Base-by-base conservation (phyloP, 2,888 invertebrate species). In the Spodoptera littoralis region DNA sequence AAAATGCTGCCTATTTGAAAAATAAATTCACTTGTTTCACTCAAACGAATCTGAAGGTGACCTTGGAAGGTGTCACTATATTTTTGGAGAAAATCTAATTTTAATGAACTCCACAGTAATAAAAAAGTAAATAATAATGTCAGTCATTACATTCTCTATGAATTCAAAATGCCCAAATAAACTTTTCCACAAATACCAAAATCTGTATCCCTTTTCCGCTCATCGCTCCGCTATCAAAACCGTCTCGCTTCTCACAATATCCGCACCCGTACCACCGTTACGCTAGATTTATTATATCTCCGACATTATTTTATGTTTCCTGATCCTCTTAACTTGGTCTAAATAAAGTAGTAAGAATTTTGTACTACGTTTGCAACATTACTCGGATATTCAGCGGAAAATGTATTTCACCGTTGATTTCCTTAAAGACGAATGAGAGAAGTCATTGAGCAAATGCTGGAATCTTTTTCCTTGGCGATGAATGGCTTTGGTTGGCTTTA, bases 401-500 rank as follows among this genome's bases (percentile, higher is more conserved):
- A 56, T 46, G 12, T 41, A 22, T 49, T 65, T 49, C 46, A 48
- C 42, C 52, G 50, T 11, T 27, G 46, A 36, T 47, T 66, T 61
- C 50, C 46, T 52, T 22, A 41, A 67, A 42, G 9, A 11, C 13
- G 46, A 11, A 44, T 41, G 22, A 27, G 50, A 44, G 36, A 24
- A 67, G n/a, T 47, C 46, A 61, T 54, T 22, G 27, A 67, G 54
- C 50, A 36, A 61, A 11, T 54, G 18, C 50, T 9, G 9, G 53
- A 66, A 54, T 9, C 27, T 22, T 50, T 60, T 60, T 22, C 42
- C 45, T 13, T 46, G 3, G n/a, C n/a, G 41, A 49, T 44, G 12
- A 24, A 43, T 42, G 46, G 36, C 12, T 43, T 54, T 12, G 24
- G 18, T 1, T 18, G 18, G 18, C 18, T 18, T 18, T 18, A 1